Evolutionary conservation across 2,888 invertebrate species (phyloP), one percentile per base, ranked within the genome.

Genomic region (Orchesella flavescens): DNA sequence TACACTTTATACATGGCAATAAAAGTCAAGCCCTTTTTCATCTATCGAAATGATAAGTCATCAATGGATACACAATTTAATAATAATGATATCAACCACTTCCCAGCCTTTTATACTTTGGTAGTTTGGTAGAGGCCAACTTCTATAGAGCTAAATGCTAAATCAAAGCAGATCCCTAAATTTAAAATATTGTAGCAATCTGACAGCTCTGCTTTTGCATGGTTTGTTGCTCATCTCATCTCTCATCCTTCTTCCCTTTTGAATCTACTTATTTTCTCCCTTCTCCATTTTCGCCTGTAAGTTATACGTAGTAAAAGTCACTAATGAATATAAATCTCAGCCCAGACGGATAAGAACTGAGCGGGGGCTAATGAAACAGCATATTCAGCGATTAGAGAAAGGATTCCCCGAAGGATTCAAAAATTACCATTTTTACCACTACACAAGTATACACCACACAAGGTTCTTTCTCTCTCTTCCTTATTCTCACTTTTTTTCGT

Each of bases 391-490:
- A 78, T 78, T 78, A 78, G 78, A 78, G 78, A 71, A 78, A 77
- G 73, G 71, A 73, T 78, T 78, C 77, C 83, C 83, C 66, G 73
- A 78, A 83, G 83, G 77, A 78, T 74, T 83, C 78, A 83, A 83
- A 83, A 83, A 83, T 83, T 83, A 78, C 83, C 78, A 77, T 78
- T 78, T 78, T 78, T 77, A 77, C 78, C 78, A 71, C 78, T 77
- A 68, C 59, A 69, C 55, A 43, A 66, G 19, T 73, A 44, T 53
- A 57, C 61, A 59, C 72, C 44, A 59, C 43, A 53, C 55, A 69
- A 9, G 49, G 23, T 43, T 17, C 17, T 12, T 15, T 43, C 24
- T 46, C 49, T 53, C 53, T 75, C 55, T 53, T 53, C 24, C 46
- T 44, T 19, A 9, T 7, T 46, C 53, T 53, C 53, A 53, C 21